These are phyloP conservation scores for Platichthys stellatus DNA, from an alignment of 2,113 vertebrate species.

Conservation along the genomic window DNA sequence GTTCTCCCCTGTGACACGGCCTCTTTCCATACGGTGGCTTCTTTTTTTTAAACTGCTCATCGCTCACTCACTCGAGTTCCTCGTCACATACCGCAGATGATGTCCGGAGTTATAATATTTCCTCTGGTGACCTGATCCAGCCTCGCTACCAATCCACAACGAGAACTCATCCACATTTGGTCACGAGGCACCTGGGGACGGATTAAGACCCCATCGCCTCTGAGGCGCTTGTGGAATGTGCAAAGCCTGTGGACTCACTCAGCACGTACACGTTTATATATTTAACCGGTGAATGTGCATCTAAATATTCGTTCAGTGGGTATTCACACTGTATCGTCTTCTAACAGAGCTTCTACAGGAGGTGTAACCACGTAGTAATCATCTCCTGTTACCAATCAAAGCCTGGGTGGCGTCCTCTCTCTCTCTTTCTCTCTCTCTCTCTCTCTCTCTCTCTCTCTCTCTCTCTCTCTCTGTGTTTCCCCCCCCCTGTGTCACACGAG, in stretches of 20 bases:
- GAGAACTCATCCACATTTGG: slow-evolving; percentile 62
- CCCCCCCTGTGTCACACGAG: slow-evolving; percentile 40
- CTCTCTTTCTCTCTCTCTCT: background rate
- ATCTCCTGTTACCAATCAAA: slow-evolving; percentile 23
- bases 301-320: too few relatives aligned
- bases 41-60: slow-evolving; percentile 4
- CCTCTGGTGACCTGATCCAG: slow-evolving; percentile 46
- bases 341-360: background rate
- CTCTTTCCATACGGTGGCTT: background rate
- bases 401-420: background rate
- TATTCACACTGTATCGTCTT: background rate
- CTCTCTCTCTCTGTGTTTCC: background rate
- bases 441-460: background rate
- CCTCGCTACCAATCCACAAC: slow-evolving; percentile 21
- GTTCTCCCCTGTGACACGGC: background rate
- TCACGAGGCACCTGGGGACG: slow-evolving; percentile 16
- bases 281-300: slow-evolving; percentile 5
- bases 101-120: slow-evolving; percentile 28
- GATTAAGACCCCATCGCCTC: slow-evolving; percentile 48
- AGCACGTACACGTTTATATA: background rate
- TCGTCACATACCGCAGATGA: slow-evolving; percentile 15
- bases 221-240: slow-evolving; percentile 32
- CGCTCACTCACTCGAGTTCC: slow-evolving; percentile 6
- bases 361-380: background rate
- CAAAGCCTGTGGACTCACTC: slow-evolving; percentile 4